phyloP scores from a whole-genome alignment of 2,888 invertebrate species.

The Drosophila cognata region DNA sequence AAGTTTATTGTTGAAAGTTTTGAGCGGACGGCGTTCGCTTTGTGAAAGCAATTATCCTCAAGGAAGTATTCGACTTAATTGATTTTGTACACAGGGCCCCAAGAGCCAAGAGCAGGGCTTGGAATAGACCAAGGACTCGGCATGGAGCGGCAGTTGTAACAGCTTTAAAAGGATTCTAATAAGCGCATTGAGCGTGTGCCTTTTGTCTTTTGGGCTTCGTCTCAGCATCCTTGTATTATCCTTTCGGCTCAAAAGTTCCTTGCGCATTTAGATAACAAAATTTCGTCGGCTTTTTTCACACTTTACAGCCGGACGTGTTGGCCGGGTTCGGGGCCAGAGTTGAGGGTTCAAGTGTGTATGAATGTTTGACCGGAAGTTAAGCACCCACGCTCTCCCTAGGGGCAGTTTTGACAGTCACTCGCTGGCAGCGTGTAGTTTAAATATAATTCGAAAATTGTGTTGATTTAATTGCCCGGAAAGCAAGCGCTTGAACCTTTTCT shows the following conservation, averaged over 20 bases:
- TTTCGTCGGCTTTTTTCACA: constrained; percentile 74
- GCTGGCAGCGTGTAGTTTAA: constrained; percentile 61
- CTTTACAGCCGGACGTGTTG: constrained; percentile 63
- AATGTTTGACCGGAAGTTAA: constrained; percentile 68
- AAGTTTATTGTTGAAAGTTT: constrained; percentile 75
- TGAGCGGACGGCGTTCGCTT: constrained; percentile 61
- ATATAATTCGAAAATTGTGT: constrained; percentile 79
- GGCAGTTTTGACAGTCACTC: constrained; percentile 9
- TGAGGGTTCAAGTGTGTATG: constrained; percentile 59
- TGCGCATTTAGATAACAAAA: constrained; percentile 73
- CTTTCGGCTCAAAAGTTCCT: constrained; percentile 66
- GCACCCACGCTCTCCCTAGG: constrained; percentile 27
- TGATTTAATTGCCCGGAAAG: constrained; percentile 79
- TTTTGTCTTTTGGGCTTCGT: constrained; percentile 46
- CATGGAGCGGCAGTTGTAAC: constrained; percentile 56
- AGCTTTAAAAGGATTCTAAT: constrained; percentile 76
- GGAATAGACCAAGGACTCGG: background rate
- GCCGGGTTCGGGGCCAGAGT: constrained; percentile 49
- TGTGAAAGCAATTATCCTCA: constrained; percentile 77
- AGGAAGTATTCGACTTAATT: constrained; percentile 78
- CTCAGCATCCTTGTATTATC: constrained; percentile 48
- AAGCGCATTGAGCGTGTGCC: constrained; percentile 70
- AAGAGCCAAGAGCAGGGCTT: background rate
- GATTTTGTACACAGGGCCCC: constrained; percentile 60
- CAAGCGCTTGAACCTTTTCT: constrained; percentile 47